Evolutionary conservation across 2,797 vertebrate species (phyloP).

Genomic region (Hozukius guyotensis): DNA sequence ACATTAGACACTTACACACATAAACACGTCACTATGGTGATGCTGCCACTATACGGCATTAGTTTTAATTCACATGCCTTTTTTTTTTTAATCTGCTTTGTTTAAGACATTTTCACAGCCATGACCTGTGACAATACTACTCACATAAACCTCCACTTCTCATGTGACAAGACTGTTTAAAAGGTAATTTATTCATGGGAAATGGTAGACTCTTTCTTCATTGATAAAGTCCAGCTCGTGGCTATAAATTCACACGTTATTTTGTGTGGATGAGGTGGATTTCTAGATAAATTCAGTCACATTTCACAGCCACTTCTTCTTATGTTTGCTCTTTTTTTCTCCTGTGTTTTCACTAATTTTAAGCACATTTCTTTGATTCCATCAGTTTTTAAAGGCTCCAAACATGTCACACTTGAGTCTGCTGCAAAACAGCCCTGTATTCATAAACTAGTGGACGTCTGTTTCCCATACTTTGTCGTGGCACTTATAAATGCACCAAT

Average conservation of each 20-base stretch:
- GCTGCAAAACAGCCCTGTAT: neutral
- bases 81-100: too few species aligned
- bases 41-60: too few species aligned
- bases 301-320: neutral
- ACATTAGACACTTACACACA: neutral
- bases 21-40: too few species aligned
- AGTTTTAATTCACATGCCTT: too few species aligned
- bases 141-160: neutral
- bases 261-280: neutral
- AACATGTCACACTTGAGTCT: neutral
- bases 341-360: neutral
- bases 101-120: too few species aligned
- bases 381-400: neutral
- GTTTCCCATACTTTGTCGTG: neutral
- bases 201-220: neutral
- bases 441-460: neutral
- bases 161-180: too few species aligned
- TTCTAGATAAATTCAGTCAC: neutral
- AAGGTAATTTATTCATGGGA: neutral
- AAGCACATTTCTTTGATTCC: neutral
- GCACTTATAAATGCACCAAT: neutral
- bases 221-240: neutral
- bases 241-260: neutral
- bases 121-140: neutral
- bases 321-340: neutral